phyloP scores from a whole-genome alignment of 2,113 vertebrate species.

The Pachyramphus minor region DNA sequence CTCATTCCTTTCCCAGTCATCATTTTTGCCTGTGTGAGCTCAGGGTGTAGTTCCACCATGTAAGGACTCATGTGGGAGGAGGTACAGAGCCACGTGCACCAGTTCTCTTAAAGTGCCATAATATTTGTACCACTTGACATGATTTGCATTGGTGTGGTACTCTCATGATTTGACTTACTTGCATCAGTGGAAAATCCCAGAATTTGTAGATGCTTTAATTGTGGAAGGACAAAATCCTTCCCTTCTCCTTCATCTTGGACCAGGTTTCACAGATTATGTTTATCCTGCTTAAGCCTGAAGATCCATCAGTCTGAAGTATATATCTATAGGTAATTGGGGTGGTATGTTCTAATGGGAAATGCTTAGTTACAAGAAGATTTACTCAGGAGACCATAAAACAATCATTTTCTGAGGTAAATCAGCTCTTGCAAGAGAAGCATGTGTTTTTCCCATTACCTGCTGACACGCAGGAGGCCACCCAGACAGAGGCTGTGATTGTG shows the following conservation, averaged over 20 bases:
- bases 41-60: background rate
- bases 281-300: background rate
- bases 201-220: background rate
- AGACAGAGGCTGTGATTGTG: background rate
- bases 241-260: background rate
- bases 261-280: background rate
- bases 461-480: background rate
- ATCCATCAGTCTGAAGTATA: background rate
- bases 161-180: background rate
- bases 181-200: background rate
- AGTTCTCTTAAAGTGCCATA: background rate
- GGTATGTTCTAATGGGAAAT: background rate
- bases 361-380: background rate
- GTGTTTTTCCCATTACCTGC: background rate
- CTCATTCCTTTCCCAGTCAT: background rate
- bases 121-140: background rate
- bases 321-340: background rate
- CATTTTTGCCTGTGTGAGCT: background rate
- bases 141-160: background rate
- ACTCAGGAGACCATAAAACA: background rate
- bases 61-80: background rate
- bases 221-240: background rate
- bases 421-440: background rate
- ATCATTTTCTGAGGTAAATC: background rate
- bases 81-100: fast-evolving